phyloP scores from a whole-genome alignment of 2,797 vertebrate genomes.

The Argyrosomus regius region DNA sequence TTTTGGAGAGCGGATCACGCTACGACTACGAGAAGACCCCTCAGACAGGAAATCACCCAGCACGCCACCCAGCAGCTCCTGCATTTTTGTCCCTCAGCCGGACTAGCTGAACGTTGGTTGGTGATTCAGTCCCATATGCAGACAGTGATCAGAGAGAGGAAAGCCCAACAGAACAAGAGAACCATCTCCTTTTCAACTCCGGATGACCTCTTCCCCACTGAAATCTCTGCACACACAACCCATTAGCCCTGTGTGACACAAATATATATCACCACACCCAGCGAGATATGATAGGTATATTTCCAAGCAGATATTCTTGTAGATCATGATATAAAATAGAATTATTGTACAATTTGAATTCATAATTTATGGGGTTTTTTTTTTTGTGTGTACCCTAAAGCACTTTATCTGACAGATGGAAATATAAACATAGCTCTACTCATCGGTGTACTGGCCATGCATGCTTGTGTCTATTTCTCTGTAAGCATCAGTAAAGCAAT shows the following conservation, averaged over 20 bases:
- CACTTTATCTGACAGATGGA: background rate
- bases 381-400: background rate
- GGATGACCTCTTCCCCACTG: conserved; percentile 56
- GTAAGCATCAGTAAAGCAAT: conserved; percentile 8
- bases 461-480: background rate
- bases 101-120: conserved; percentile 40
- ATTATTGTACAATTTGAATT: background rate
- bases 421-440: background rate
- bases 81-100: conserved; percentile 71
- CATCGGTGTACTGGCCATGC: background rate
- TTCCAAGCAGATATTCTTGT: background rate
- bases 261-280: conserved; percentile 45
- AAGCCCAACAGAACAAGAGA: conserved; percentile 62
- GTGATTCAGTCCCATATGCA: conserved; percentile 55
- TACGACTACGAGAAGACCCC: conserved; percentile 79
- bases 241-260: conserved; percentile 28
- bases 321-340: background rate
- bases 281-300: background rate
- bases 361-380: background rate
- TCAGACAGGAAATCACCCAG: conserved; percentile 84
- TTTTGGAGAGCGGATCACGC: conserved; percentile 79
- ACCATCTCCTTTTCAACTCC: conserved; percentile 69
- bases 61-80: conserved; percentile 70
- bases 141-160: conserved; percentile 64
- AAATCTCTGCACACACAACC: conserved; percentile 33